A percentile compares a stretch with the other conserved stretches of the same genome.
Evolutionary conservation across 2,888 invertebrate species (phyloP).

Genomic region (Aphidius colemani): DNA sequence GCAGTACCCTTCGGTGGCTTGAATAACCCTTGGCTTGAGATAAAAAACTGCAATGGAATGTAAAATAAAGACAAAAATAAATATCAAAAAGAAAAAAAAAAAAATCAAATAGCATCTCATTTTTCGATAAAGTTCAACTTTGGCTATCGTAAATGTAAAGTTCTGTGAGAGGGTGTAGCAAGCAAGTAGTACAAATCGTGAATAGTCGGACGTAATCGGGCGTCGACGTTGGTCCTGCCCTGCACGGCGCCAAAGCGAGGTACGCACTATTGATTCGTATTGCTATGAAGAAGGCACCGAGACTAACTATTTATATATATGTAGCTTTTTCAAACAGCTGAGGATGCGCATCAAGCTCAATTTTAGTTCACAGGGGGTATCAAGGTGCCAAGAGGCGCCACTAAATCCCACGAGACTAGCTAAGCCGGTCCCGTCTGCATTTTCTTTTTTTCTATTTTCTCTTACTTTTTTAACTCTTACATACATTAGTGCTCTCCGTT

Average conservation of each 20-base stretch:
- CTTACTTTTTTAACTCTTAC: background rate
- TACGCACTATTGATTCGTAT: slow-evolving; percentile 60
- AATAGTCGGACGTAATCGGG: slow-evolving; percentile 48
- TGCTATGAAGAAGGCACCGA: slow-evolving; percentile 38
- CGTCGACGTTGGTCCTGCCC: slow-evolving; percentile 41
- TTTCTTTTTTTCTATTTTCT: background rate
- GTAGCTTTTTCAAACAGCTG: too few species aligned
- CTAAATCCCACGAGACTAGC: slow-evolving; percentile 34
- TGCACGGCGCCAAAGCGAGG: slow-evolving; percentile 35
- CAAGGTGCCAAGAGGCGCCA: slow-evolving; percentile 33
- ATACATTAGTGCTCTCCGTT: too few species aligned
- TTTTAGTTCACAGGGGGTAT: slow-evolving; percentile 32
- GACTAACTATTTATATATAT: too few species aligned
- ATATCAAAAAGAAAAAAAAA: slow-evolving; percentile 19
- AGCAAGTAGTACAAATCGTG: slow-evolving; percentile 34
- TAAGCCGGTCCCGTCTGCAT: slow-evolving; percentile 29
- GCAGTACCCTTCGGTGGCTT: slow-evolving; percentile 1
- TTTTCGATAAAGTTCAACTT: too few species aligned
- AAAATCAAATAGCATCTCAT: background rate
- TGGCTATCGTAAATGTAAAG: background rate
- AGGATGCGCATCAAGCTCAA: too few species aligned
- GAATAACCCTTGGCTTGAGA: slow-evolving; percentile 15
- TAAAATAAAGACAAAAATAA: slow-evolving; percentile 6
- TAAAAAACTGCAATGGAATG: slow-evolving; percentile 15
- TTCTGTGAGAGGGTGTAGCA: slow-evolving; percentile 29